Base-by-base conservation (phyloP, 1,140 invertebrate genomes). In the Eulimnadia texana region DNA sequence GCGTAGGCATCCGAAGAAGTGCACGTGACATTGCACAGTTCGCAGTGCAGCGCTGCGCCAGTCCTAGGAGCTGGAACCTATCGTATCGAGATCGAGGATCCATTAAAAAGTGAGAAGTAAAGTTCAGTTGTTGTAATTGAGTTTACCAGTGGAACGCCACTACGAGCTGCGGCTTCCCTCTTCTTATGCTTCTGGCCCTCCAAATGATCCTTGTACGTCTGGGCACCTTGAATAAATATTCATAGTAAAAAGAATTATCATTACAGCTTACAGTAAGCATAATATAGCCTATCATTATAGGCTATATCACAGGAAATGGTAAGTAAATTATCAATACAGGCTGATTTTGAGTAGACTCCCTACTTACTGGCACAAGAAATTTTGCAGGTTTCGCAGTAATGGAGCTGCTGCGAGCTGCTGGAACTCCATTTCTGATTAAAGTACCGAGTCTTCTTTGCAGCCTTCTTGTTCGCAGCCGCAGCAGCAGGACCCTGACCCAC, bases 151-250 rank as follows among this genome's bases (percentile, higher is more conserved):
- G 73, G 57, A 70, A 70, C 72, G 77, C 82, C 77, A 79, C 82
- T 70, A 75, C 95, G 95, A 19, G 86, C 79, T 10, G 88, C 85
- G 13, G 88, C 88, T 72, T 97, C 95, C 72, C 96, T 95, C 78
- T 98, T 98, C 77, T 98, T 98, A 74, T 99, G 95, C 71, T 96
- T 95, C 74, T 97, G 93, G 0, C 95, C 95, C 72, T 96, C 93
- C 64, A 98, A 76, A 80, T 98, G 95, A 72, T 98, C 95, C 59
- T 92, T 82, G 73, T 97, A 98, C 0, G 94, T 96, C 80, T 92
- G 72, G 3, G 63, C 67, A 65, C 65, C 42, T 62, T 60, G 50
- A 60, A 57, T 64, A 66, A 57, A 57, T 19, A 57, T 42, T 51
- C n/a, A 56, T 50, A 49, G 1, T 23, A 47, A 47, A 11, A n/a